phyloP scores from a whole-genome alignment of 2,797 vertebrate species.

The Pseudomugil tenellus region DNA sequence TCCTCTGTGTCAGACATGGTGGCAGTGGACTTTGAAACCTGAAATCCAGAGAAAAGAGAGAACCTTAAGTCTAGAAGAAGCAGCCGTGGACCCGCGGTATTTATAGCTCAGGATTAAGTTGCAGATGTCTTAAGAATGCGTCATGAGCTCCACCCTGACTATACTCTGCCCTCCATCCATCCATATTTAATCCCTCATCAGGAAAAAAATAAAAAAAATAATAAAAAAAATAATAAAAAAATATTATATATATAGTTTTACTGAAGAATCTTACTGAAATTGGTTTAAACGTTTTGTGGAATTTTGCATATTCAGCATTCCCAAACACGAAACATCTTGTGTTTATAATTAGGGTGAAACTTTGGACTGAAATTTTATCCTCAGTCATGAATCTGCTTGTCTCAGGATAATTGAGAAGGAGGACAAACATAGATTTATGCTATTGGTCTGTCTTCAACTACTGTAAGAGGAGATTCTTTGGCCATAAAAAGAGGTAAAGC shows the following conservation, averaged over 20 bases:
- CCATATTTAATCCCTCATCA: conserved; percentile 11
- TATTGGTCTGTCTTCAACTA: conserved; percentile 49
- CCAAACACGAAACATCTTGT: neutral
- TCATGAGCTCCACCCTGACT: conserved; percentile 46
- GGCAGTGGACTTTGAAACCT: conserved; percentile 83
- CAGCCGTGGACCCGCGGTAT: conserved; percentile 44
- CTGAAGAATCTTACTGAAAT: no score
- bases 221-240: no score
- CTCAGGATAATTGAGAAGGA: conserved; percentile 69
- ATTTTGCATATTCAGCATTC: neutral
- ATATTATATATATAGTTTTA: no score
- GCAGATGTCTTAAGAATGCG: conserved; percentile 64
- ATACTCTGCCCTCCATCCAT: conserved; percentile 26
- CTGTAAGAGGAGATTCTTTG: conserved; percentile 28
- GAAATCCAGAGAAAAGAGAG: conserved; percentile 54
- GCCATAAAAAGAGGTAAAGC: conserved; percentile 33
- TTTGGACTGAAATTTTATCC: conserved; percentile 60
- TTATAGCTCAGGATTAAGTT: conserved; percentile 74
- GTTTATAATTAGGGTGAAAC: conserved; percentile 60
- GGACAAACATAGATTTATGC: conserved; percentile 66
- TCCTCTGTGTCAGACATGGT: conserved; percentile 96
- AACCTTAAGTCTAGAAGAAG: conserved; percentile 38
- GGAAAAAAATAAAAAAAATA: neutral
- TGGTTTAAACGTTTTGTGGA: neutral
- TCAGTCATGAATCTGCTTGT: conserved; percentile 55